Conservation (phyloP, 2,113 vertebrate genomes). For the Mixornis gularis region DNA sequence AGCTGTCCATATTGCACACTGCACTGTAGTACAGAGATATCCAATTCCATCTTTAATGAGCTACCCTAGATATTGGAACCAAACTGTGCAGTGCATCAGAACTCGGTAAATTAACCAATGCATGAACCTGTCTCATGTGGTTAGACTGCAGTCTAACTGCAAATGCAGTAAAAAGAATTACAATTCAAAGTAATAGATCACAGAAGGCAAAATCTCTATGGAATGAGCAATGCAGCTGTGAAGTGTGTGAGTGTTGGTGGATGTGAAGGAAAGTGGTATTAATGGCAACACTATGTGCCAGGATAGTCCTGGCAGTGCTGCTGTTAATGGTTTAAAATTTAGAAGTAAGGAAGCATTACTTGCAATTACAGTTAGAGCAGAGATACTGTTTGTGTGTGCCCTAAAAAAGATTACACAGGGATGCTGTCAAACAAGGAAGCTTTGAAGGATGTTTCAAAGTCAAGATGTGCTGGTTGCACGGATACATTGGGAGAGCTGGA, state of each 20-base stretch:
- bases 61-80: background rate
- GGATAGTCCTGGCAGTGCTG: background rate
- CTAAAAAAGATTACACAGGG: background rate
- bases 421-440: background rate
- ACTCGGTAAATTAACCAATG: background rate
- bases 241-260: background rate
- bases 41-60: background rate
- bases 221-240: background rate
- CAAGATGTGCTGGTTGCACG: background rate
- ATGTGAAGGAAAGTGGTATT: background rate
- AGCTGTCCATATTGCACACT: background rate
- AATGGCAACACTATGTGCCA: background rate
- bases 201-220: background rate
- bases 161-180: background rate
- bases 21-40: background rate
- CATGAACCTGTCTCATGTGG: background rate
- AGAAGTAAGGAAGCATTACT: background rate
- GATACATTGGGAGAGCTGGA: background rate
- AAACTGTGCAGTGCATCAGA: background rate
- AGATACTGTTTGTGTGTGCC: background rate
- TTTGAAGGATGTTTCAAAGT: background rate
- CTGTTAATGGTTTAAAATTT: background rate
- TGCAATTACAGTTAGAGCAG: background rate
- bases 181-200: background rate
- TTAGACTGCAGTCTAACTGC: background rate